Percentiles rank a stretch among this genome's conserved stretches.
phyloP scores from a whole-genome alignment of 2,113 vertebrate species.

The Heliornis fulica region DNA sequence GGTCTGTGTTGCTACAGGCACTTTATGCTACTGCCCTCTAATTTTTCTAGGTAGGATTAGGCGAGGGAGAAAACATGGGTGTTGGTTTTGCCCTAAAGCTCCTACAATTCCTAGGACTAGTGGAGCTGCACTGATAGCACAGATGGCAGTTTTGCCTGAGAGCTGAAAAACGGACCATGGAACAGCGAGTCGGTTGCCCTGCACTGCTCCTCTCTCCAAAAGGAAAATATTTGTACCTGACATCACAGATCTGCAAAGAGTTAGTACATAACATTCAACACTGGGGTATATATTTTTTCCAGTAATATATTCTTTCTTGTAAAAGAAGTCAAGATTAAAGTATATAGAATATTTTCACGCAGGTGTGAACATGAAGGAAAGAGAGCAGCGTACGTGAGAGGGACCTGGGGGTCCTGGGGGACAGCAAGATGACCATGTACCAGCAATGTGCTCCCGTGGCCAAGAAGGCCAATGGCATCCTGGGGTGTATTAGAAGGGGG shows the following conservation, averaged over 20 bases:
- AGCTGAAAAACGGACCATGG: not conserved
- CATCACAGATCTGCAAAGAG: not conserved
- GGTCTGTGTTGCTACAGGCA: not conserved
- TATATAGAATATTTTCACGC: not conserved
- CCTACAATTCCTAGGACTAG: not conserved
- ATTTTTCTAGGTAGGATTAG: not conserved
- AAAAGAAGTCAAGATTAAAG: not conserved
- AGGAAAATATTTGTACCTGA: not conserved
- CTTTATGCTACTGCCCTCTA: not conserved
- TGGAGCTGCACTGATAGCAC: slow-evolving; percentile 29
- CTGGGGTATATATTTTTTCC: not conserved
- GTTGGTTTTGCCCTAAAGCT: not conserved
- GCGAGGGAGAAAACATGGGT: not conserved
- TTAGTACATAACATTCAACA: not conserved
- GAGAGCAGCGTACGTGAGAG: no score
- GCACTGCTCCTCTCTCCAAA: not conserved
- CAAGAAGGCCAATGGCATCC: no score
- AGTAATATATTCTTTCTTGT: not conserved
- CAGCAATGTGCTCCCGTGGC: no score
- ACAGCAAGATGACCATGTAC: no score
- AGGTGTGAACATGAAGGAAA: not conserved
- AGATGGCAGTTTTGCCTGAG: slow-evolving; percentile 15
- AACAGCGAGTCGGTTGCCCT: not conserved
- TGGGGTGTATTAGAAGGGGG: no score
- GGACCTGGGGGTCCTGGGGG: no score